A percentile compares a stretch with the other conserved stretches of the same genome.
Evolutionary conservation across 1,140 invertebrate genomes (phyloP).

Genomic region (Euwallacea fornicatus): DNA sequence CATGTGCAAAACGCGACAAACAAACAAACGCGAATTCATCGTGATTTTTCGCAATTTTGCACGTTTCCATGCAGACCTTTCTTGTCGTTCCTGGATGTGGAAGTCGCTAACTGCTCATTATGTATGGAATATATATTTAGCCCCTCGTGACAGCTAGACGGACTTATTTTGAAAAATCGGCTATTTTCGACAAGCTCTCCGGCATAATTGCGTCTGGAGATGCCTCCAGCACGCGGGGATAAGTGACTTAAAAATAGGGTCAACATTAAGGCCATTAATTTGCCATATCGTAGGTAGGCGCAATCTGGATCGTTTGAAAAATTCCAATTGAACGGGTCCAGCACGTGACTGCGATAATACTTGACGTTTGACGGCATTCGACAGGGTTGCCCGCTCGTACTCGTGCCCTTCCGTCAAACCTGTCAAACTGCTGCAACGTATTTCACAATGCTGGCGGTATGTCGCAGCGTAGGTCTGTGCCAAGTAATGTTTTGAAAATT

Average conservation of each 20-base stretch:
- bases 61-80: not conserved
- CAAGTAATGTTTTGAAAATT: too few species aligned
- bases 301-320: too few species aligned
- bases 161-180: conserved; percentile 8
- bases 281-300: not conserved
- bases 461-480: too few species aligned
- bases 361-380: too few species aligned
- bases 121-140: conserved; percentile 11
- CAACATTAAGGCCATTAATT: conserved; percentile 8
- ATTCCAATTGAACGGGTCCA: too few species aligned
- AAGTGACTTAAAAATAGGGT: conserved; percentile 8
- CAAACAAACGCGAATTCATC: not conserved
- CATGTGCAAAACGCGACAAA: not conserved
- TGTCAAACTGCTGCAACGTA: too few species aligned
- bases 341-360: too few species aligned
- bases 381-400: too few species aligned
- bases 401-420: too few species aligned
- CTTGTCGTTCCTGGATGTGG: not conserved
- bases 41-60: not conserved
- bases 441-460: too few species aligned
- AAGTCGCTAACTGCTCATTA: conserved; percentile 10
- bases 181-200: conserved; percentile 14
- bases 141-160: conserved; percentile 8
- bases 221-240: not conserved
- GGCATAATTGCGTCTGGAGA: conserved; percentile 3